Evolutionary conservation across 2,888 invertebrate genomes (phyloP), one percentile per base, ranked within the genome.

Genomic region (Dryobotodes eremita): DNA sequence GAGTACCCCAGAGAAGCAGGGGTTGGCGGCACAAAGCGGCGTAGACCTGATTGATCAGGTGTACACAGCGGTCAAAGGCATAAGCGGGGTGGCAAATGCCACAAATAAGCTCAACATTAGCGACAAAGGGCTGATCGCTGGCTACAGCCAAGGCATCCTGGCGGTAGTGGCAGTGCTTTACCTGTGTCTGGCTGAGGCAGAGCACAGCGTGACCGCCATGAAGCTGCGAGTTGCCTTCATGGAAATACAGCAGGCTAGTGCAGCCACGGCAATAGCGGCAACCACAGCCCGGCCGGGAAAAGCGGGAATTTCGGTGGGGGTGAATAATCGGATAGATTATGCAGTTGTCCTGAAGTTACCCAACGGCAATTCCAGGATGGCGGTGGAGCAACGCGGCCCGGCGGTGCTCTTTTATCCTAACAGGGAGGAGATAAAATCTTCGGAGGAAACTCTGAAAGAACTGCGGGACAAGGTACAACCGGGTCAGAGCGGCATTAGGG

Each of bases 231-330:
- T 77, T 0, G 76, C 73, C 0, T 13, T 46, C 0, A 4, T 71
- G 0, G 64, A 75, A 3, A 17, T 75, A 26, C 42, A 7, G 13
- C 36, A 50, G 31, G n/a, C n/a, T n/a, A n/a, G n/a, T n/a, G 48
- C 57, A 0, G n/a, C 6, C 0, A 17, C 1, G 13, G 1, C 0
- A 4, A 6, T 3, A 0, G 1, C n/a, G n/a, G n/a, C n/a, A n/a
- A n/a, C n/a, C n/a, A n/a, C n/a, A n/a, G n/a, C n/a, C n/a, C n/a
- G n/a, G n/a, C n/a, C n/a, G n/a, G n/a, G n/a, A n/a, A n/a, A n/a
- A n/a, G n/a, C n/a, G n/a, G n/a, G n/a, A n/a, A n/a, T n/a, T n/a
- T n/a, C n/a, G n/a, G n/a, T n/a, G 3, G 31, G 0, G 8, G 3
- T 1, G 0, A 17, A 0, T 0, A 0, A 6, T 1, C 6, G 0